Conservation (phyloP, 2,113 vertebrate species). For the Fukomys damarensis region DNA sequence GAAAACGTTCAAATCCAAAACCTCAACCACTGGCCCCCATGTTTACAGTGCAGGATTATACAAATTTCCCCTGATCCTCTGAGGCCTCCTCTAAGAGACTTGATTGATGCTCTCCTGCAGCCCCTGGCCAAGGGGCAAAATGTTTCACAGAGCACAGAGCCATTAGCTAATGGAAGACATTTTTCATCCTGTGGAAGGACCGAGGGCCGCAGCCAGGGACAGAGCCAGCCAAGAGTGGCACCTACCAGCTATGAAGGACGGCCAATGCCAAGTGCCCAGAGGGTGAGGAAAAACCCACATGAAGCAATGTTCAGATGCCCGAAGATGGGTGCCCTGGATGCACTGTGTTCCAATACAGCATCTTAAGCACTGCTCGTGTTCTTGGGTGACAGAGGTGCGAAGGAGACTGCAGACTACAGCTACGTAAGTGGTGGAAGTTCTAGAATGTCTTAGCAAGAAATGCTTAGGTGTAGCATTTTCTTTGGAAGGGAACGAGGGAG, state of each 20-base stretch:
- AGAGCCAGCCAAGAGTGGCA: constrained; percentile 82
- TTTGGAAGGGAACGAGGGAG: constrained; percentile 65
- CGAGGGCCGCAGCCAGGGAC: constrained; percentile 72
- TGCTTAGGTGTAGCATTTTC: constrained; percentile 61
- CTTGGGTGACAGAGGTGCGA: neutral
- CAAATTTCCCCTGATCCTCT: constrained; percentile 77
- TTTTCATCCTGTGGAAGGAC: constrained; percentile 80
- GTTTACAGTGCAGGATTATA: constrained; percentile 79
- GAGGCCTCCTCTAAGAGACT: constrained; percentile 79
- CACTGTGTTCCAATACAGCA: neutral
- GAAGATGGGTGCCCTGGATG: fast-evolving
- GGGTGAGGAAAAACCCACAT: constrained; percentile 45
- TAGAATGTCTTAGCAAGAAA: constrained; percentile 61
- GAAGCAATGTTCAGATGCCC: constrained; percentile 30
- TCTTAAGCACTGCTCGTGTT: neutral
- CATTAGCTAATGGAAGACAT: constrained; percentile 82
- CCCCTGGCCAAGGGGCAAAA: constrained; percentile 77
- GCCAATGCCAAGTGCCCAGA: constrained; percentile 56
- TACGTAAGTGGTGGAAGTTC: neutral
- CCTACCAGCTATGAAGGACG: constrained; percentile 78
- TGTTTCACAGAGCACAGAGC: constrained; percentile 71
- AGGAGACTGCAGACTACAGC: neutral
- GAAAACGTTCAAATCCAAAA: constrained; percentile 70
- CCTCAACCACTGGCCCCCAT: constrained; percentile 73
- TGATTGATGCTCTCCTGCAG: constrained; percentile 82